Percentiles rank a stretch among this genome's conserved stretches.
Evolutionary conservation across 2,797 vertebrate genomes (phyloP).

Genomic region (Adrianichthys oophorus): DNA sequence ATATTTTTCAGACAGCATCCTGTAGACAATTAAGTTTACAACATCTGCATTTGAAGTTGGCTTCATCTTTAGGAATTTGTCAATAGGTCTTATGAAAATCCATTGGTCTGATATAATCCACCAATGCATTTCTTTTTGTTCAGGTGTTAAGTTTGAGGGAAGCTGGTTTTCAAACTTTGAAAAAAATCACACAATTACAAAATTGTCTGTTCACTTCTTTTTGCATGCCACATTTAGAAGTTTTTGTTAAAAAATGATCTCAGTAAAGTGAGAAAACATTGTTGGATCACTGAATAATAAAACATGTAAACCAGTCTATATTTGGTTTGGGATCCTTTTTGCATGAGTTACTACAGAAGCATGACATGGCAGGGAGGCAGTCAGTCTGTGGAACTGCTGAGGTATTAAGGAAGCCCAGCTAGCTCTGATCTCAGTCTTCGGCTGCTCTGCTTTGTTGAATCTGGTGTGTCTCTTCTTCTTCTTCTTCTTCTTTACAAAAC

Average conservation of each 20-base stretch:
- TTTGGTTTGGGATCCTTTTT: not conserved
- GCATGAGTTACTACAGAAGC: too few species aligned
- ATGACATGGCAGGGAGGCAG: too few species aligned
- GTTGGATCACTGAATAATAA: too few species aligned
- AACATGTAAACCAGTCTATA: not conserved
- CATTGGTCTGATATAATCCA: constrained; percentile 25
- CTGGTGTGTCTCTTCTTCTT: too few species aligned
- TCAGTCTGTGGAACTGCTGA: too few species aligned
- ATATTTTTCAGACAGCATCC: constrained; percentile 52
- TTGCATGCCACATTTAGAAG: constrained; percentile 19
- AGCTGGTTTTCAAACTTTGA: constrained; percentile 12
- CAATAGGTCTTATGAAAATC: constrained; percentile 29
- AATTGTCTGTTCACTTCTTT: constrained; percentile 19
- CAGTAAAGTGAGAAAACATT: too few species aligned
- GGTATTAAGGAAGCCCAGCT: too few species aligned
- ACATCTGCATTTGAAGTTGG: constrained; percentile 15
- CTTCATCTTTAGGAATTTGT: constrained; percentile 29
- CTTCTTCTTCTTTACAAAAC: too few species aligned
- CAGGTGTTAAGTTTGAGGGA: constrained; percentile 13
- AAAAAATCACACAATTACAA: constrained; percentile 9
- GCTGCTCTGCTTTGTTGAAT: too few species aligned
- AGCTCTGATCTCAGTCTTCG: too few species aligned
- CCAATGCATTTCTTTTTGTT: constrained; percentile 36
- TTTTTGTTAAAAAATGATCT: too few species aligned
- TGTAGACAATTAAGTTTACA: constrained; percentile 44